Evolutionary conservation across 1,140 invertebrate species (phyloP).

Genomic region (Drosophila pallidifrons): DNA sequence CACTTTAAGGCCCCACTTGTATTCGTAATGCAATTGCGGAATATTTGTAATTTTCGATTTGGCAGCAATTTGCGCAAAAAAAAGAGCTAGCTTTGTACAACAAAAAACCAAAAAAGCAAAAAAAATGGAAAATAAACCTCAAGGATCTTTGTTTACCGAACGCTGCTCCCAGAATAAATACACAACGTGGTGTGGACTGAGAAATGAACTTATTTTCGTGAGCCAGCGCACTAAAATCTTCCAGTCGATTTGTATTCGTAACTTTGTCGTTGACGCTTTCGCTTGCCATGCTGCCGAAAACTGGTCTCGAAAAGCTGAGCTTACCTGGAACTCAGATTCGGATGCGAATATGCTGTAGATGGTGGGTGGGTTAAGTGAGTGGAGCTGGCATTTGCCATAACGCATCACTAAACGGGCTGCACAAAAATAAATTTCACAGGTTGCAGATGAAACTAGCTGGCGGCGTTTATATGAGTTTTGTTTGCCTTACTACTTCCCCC

Average conservation of each 20-base stretch:
- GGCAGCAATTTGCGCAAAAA: conserved; percentile 35
- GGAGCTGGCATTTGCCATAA: conserved; percentile 52
- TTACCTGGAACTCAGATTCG: conserved; percentile 27
- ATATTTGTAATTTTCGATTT: conserved; percentile 29
- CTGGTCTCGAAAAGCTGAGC: conserved; percentile 6
- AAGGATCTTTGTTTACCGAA: conserved; percentile 70
- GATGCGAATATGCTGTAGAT: neutral
- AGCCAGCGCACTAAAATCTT: conserved; percentile 75
- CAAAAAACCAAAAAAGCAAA: too few species aligned
- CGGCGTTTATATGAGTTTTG: conserved; percentile 25
- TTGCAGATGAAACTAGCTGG: conserved; percentile 67
- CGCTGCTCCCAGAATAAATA: conserved; percentile 66
- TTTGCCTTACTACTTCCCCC: neutral
- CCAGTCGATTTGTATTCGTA: conserved; percentile 72
- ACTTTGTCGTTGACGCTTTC: conserved; percentile 30
- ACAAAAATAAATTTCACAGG: conserved; percentile 72
- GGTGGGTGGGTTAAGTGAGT: conserved; percentile 13
- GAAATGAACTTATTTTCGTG: conserved; percentile 67
- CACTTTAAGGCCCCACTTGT: conserved; percentile 8
- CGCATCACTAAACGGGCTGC: conserved; percentile 73
- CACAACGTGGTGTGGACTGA: conserved; percentile 11
- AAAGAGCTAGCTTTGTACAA: conserved; percentile 63
- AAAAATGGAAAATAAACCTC: conserved; percentile 37
- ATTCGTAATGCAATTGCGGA: conserved; percentile 13
- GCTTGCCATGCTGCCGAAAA: conserved; percentile 48